A percentile compares a stretch with the other conserved stretches of the same genome.
phyloP scores from a whole-genome alignment of 2,113 vertebrate genomes.

The Corythoichthys intestinalis region DNA sequence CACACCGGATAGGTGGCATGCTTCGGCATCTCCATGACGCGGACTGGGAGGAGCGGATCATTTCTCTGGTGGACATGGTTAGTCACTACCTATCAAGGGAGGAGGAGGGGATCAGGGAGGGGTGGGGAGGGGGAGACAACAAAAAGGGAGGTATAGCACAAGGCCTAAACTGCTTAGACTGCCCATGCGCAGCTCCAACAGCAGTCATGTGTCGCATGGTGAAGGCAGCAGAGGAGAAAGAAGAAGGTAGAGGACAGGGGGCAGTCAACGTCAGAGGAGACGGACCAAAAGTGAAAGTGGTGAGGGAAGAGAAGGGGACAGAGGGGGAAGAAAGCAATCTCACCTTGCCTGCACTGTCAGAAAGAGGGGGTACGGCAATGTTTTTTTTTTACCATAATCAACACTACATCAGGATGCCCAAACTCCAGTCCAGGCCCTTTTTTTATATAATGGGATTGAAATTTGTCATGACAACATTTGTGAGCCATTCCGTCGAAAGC shows the following conservation, averaged over 20 bases:
- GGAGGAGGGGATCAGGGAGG: conserved; percentile 75
- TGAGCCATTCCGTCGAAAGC: too few species aligned
- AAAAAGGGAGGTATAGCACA: conserved; percentile 75
- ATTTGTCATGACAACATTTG: background rate
- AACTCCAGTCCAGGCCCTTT: background rate
- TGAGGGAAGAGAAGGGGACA: background rate
- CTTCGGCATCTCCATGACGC: conserved; percentile 78
- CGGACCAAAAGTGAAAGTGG: conserved; percentile 12
- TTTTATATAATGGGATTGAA: background rate
- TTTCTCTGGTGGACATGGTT: conserved; percentile 78
- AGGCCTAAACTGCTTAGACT: conserved; percentile 69
- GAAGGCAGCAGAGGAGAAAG: conserved; percentile 29
- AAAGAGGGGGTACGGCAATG: background rate
- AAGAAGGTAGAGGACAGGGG: conserved; percentile 4
- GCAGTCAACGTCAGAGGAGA: background rate
- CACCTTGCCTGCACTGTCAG: conserved; percentile 33
- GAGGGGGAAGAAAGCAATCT: conserved; percentile 28
- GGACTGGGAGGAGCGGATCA: conserved; percentile 69
- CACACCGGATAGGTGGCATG: conserved; percentile 81
- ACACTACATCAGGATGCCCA: background rate
- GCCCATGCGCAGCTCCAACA: conserved; percentile 54
- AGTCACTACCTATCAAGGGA: conserved; percentile 81
- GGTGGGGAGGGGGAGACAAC: conserved; percentile 63
- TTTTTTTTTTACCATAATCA: background rate
- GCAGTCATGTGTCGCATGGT: conserved; percentile 48